Percentiles rank a stretch among this genome's conserved stretches.
These are phyloP conservation scores for Strigamia crassipes DNA, from an alignment of 2,888 invertebrate genomes.

Conservation along the genomic window DNA sequence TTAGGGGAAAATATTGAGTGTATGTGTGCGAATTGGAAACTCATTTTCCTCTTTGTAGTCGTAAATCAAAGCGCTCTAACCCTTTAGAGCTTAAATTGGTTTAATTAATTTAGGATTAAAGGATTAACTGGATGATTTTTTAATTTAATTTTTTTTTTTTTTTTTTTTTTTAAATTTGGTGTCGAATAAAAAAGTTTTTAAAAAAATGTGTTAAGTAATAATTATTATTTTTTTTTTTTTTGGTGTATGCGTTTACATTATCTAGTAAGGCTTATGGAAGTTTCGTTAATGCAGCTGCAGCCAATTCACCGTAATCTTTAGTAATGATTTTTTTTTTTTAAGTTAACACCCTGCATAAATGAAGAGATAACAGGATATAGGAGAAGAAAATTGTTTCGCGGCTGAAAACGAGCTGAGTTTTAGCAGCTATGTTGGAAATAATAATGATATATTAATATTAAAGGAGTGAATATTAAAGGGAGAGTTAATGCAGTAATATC, in stretches of 20 bases:
- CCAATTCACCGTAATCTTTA: neutral
- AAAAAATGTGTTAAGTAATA: too few relatives aligned
- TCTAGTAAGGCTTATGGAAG: neutral
- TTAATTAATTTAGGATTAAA: neutral
- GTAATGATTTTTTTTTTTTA: neutral
- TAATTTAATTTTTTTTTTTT: too few relatives aligned
- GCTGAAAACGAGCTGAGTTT: neutral
- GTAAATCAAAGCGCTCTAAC: neutral
- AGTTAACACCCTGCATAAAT: neutral
- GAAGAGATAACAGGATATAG: neutral
- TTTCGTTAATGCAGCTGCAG: neutral
- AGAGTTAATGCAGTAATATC: neutral
- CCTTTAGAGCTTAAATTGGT: neutral
- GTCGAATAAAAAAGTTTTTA: too few relatives aligned
- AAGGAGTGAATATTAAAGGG: neutral
- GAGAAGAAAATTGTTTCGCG: constrained; percentile 1
- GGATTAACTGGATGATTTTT: neutral
- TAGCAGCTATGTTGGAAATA: neutral
- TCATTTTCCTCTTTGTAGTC: neutral
- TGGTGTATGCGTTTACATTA: neutral
- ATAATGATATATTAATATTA: neutral
- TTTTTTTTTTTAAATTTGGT: neutral
- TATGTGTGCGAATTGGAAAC: neutral
- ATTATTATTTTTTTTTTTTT: neutral
- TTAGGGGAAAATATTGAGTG: neutral